Base-by-base conservation (phyloP, 2,113 vertebrate genomes). In the Myxocyprinus asiaticus region DNA sequence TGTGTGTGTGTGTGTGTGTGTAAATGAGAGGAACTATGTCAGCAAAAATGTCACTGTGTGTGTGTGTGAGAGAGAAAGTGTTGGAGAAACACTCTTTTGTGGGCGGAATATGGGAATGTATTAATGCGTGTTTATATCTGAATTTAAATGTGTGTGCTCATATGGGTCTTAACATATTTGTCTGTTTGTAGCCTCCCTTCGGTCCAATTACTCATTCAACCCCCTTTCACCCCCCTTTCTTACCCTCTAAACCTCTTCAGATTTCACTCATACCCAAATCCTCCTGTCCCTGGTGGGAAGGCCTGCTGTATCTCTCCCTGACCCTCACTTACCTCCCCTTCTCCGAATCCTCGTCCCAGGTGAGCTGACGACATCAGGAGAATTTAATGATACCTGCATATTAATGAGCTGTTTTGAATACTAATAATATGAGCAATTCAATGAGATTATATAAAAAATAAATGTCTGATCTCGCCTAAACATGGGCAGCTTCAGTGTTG, bases 301-400 rank as follows among this genome's bases (percentile, higher is more conserved):
- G 47, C 61, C 53, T 58, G 53, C 77, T 42, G 53, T 53, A 67
- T 22, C 50, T 8, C 48, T 72, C 79, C 76, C 79, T 72, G 66
- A 72, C 82, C 77, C 80, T 72, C 56, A 56, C 45, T 55, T 62
- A 43, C 50, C 51, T 84, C 82, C 87, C 87, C 78, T 67, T 83
- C 87, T 85, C 88, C 87, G 88, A 87, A 67, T 85, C 87, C 86
- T 85, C 66, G 82, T 91, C 92, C 92, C 92, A 91, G 89, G 91
- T 92, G 91, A 92, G 89, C 90, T 91, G 89, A 92, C 84, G 88
- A 92, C 90, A 92, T 91, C 88, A 91, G 91, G 88, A 90, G 86
- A 88, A 85, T 86, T 88, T 88, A 88, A 89, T 88, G 88, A 90
- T 87, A 77, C 64, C 45, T 81, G 90, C 90, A 92, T 92, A 92